Evolutionary conservation across 2,797 vertebrate genomes (phyloP).

Genomic region (Pterois miles): DNA sequence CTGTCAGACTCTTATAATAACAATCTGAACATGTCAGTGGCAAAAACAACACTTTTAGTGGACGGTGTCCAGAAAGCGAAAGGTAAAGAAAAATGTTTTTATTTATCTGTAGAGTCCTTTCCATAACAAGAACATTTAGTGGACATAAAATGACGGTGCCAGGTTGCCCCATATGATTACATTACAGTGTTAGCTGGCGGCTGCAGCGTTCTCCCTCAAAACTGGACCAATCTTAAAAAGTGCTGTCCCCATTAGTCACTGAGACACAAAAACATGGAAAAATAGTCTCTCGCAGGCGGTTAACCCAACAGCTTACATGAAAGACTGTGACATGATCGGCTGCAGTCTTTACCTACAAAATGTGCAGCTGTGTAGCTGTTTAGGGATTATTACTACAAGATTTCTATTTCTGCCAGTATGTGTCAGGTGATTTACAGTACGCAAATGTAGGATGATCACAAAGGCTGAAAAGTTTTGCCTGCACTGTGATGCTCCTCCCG

Average conservation of each 20-base stretch:
- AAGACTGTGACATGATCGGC: background rate
- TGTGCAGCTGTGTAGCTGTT: background rate
- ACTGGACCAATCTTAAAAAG: too few relatives aligned
- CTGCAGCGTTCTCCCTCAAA: too few relatives aligned
- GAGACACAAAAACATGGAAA: too few relatives aligned
- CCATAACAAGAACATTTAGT: too few relatives aligned
- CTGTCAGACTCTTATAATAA: too few relatives aligned
- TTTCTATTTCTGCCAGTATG: background rate
- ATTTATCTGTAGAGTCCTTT: too few relatives aligned
- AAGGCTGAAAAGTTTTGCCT: background rate
- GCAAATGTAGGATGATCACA: background rate
- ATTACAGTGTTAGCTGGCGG: too few relatives aligned
- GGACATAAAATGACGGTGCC: rapidly evolving
- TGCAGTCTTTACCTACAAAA: background rate
- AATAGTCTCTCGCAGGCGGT: background rate
- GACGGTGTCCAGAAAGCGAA: too few relatives aligned
- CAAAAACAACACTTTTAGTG: too few relatives aligned
- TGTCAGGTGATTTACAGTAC: background rate
- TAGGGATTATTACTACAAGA: background rate
- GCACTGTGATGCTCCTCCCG: background rate
- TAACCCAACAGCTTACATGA: background rate
- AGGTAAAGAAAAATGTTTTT: too few relatives aligned
- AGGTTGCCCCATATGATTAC: too few relatives aligned
- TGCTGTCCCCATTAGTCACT: too few relatives aligned
- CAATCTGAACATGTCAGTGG: background rate